Conservation (phyloP, 1,140 invertebrate genomes). For the Apis cerana region DNA sequence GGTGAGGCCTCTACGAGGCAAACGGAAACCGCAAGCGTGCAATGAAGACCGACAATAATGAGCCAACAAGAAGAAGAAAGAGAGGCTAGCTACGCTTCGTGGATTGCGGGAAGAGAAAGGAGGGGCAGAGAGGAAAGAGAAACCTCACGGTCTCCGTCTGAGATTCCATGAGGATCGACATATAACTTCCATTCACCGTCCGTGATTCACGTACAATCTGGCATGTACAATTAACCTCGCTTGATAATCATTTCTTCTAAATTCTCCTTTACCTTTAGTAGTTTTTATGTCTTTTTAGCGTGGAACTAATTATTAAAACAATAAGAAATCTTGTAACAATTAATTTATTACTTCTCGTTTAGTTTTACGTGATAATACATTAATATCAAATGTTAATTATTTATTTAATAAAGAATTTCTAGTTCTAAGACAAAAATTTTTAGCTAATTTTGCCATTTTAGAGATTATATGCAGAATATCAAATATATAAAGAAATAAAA, state of each 20-base stretch:
- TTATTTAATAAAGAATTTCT: no score
- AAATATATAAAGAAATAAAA: no score
- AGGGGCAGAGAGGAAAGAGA: slow-evolving; percentile 48
- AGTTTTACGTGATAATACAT: no score
- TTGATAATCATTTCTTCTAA: no score
- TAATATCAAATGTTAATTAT: no score
- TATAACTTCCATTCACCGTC: slow-evolving; percentile 54
- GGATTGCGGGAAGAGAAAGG: slow-evolving; percentile 18
- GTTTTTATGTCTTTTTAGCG: not conserved
- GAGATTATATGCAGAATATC: no score
- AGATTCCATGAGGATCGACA: slow-evolving; percentile 37
- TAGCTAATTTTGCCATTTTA: no score
- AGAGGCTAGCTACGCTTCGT: slow-evolving; percentile 20
- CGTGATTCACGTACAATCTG: slow-evolving; percentile 45
- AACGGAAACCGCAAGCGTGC: slow-evolving; percentile 23
- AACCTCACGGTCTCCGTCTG: slow-evolving; percentile 35
- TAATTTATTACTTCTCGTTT: no score
- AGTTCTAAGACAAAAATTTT: no score
- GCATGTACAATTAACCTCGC: not conserved
- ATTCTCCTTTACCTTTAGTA: no score
- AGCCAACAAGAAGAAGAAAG: slow-evolving; percentile 33
- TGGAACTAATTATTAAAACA: no score
- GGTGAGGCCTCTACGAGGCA: slow-evolving; percentile 44
- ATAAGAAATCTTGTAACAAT: no score
- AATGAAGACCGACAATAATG: not conserved